Percentiles rank a stretch among this genome's conserved stretches.
Conservation (phyloP, 1,140 invertebrate genomes). For the Campoletis sonorensis region DNA sequence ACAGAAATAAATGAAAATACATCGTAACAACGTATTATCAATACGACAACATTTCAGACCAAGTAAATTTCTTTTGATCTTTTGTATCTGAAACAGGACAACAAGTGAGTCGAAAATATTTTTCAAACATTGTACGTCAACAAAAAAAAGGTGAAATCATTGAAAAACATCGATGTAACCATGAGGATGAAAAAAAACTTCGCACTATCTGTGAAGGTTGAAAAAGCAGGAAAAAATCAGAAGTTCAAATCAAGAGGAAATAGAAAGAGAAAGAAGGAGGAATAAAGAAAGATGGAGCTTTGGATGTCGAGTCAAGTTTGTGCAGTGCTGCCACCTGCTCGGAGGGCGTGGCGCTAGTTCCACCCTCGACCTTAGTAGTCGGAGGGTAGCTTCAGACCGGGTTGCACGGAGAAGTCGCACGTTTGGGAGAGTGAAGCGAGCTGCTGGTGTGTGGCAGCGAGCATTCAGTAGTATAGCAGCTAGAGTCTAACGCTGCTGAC, state of each 20-base stretch:
- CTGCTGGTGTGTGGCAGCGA: constrained; percentile 18
- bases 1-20: too few relatives aligned
- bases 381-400: constrained; percentile 58
- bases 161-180: too few relatives aligned
- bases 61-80: too few relatives aligned
- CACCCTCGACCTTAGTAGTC: constrained; percentile 61
- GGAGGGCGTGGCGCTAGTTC: constrained; percentile 75
- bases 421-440: constrained; percentile 44
- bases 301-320: constrained; percentile 11
- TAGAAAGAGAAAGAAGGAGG: not conserved
- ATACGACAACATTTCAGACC: too few relatives aligned
- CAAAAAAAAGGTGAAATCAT: too few relatives aligned
- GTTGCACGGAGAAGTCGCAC: constrained; percentile 43
- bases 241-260: not conserved
- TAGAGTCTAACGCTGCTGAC: constrained; percentile 30
- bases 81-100: too few relatives aligned
- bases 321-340: constrained; percentile 70
- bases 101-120: too few relatives aligned
- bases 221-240: not conserved
- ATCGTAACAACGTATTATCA: too few relatives aligned
- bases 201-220: not conserved
- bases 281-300: not conserved
- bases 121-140: too few relatives aligned
- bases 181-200: too few relatives aligned
- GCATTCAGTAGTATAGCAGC: constrained; percentile 39